Conservation (phyloP, 2,113 vertebrate species). For the Elgaria multicarinata region DNA sequence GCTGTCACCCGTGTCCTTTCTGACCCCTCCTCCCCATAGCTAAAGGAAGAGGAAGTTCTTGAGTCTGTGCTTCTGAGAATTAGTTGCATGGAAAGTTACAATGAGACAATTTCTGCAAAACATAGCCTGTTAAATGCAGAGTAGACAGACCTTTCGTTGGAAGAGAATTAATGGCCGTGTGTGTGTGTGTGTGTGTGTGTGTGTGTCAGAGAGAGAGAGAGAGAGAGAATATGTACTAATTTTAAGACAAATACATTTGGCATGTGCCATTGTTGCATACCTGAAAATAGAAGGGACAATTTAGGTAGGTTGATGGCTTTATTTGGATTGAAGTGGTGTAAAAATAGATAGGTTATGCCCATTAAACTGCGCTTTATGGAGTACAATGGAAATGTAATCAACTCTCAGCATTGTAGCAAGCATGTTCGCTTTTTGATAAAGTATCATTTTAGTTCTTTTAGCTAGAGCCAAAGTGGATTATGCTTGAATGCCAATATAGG, state of each 20-base stretch:
- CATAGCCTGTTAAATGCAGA: constrained; percentile 27
- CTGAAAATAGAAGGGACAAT: neutral
- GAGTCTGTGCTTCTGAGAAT: constrained; percentile 49
- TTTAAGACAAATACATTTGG: neutral
- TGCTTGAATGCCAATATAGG: neutral
- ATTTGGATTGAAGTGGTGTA: neutral
- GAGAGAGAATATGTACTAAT: constrained; percentile 21
- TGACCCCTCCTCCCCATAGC: constrained; percentile 16
- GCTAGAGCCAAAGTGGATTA: neutral
- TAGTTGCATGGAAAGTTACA: constrained; percentile 63
- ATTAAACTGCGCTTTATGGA: neutral
- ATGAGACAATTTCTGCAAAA: constrained; percentile 49
- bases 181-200: too few species aligned
- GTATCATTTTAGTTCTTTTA: neutral
- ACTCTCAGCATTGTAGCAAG: neutral
- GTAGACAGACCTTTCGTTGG: constrained; percentile 43
- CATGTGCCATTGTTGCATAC: neutral
- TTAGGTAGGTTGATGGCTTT: neutral
- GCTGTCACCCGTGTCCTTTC: too few species aligned
- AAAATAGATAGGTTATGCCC: constrained; percentile 6
- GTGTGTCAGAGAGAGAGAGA: too few species aligned
- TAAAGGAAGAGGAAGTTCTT: constrained; percentile 63
- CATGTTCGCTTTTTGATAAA: neutral
- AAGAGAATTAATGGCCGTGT: constrained; percentile 44
- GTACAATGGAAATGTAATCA: neutral